phyloP scores from a whole-genome alignment of 2,113 vertebrate species.

The Sphaerodactylus townsendi region DNA sequence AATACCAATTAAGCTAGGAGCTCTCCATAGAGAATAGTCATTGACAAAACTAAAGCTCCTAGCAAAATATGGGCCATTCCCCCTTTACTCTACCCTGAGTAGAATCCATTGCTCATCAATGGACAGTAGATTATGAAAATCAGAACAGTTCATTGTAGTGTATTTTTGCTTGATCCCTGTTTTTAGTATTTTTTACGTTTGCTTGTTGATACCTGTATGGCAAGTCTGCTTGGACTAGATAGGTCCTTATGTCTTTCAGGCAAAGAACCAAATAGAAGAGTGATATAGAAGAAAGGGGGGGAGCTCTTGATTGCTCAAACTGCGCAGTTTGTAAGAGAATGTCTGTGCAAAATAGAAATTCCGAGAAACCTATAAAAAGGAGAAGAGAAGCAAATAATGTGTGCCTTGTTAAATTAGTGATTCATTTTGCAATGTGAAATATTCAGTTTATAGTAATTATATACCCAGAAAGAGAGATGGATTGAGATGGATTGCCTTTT shows the following conservation, averaged over 20 bases:
- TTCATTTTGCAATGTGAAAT: slow-evolving; percentile 36
- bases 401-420: slow-evolving; percentile 46
- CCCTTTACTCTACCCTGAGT: slow-evolving; percentile 22
- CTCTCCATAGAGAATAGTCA: slow-evolving; percentile 32
- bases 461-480: neutral
- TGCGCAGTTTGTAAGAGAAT: slow-evolving; percentile 10
- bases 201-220: neutral
- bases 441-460: slow-evolving; percentile 27
- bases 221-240: neutral
- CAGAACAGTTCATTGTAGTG: neutral
- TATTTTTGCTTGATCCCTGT: slow-evolving; percentile 9
- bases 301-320: neutral
- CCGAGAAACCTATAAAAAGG: slow-evolving; percentile 12
- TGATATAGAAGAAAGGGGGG: neutral
- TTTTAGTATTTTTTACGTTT: slow-evolving; percentile 2
- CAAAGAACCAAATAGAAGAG: neutral
- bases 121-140: neutral
- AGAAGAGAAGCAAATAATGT: slow-evolving; percentile 30
- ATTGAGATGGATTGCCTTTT: slow-evolving; percentile 15
- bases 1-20: slow-evolving; percentile 27
- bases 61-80: neutral
- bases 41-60: slow-evolving; percentile 19
- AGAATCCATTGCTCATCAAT: slow-evolving; percentile 26
- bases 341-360: slow-evolving; percentile 25
- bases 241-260: neutral